Conservation (phyloP, 2,113 vertebrate species). For the Centropristis striata region DNA sequence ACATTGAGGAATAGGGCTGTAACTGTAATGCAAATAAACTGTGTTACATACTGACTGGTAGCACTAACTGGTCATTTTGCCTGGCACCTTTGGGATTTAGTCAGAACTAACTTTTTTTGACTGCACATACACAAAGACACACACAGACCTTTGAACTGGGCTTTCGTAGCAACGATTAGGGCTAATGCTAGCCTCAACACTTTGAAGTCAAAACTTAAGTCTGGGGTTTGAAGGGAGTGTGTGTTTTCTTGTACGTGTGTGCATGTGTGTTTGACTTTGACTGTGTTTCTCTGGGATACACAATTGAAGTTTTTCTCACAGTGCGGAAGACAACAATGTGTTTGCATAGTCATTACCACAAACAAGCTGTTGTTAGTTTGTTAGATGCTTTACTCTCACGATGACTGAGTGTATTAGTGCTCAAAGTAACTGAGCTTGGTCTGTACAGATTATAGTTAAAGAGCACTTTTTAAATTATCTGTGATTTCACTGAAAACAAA, state of each 20-base stretch:
- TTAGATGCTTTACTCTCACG: slow-evolving; percentile 24
- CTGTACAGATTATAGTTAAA: slow-evolving; percentile 4
- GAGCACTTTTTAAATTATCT: not conserved
- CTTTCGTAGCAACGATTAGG: slow-evolving; percentile 50
- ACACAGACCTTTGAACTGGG: slow-evolving; percentile 70
- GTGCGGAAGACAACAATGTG: slow-evolving; percentile 45
- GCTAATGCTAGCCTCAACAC: slow-evolving; percentile 58
- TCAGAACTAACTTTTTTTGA: slow-evolving; percentile 34
- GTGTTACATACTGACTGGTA: slow-evolving; percentile 19
- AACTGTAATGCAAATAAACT: slow-evolving; percentile 58
- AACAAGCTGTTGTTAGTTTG: slow-evolving; percentile 62
- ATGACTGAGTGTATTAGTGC: not conserved
- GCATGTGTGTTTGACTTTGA: not conserved
- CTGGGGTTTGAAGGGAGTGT: slow-evolving; percentile 36
- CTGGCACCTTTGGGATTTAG: slow-evolving; percentile 35
- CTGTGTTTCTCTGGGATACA: slow-evolving; percentile 32
- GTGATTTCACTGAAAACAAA: slow-evolving; percentile 28
- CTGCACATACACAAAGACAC: slow-evolving; percentile 20
- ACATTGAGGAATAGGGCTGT: slow-evolving; percentile 31
- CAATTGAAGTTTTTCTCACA: slow-evolving; percentile 58
- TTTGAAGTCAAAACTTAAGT: slow-evolving; percentile 66
- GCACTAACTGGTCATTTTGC: slow-evolving; percentile 23
- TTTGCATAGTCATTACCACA: slow-evolving; percentile 59
- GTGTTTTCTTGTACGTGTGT: not conserved
- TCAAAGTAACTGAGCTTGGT: slow-evolving; percentile 9